phyloP scores from a whole-genome alignment of 2,888 invertebrate genomes.

The Drosophila mimica region DNA sequence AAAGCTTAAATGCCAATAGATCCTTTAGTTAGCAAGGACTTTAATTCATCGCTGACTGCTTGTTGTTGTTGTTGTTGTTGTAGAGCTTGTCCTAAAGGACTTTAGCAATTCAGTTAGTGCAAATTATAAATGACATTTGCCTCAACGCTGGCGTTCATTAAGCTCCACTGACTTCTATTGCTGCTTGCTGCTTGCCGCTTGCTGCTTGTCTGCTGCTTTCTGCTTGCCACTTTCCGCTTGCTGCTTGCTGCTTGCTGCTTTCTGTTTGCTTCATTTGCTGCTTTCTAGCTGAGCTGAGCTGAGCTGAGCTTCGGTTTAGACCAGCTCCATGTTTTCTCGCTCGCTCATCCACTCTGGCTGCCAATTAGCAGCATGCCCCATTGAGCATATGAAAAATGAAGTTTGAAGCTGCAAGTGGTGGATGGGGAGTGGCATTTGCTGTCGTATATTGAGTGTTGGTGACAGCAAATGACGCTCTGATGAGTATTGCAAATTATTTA shows the following conservation, averaged over 20 bases:
- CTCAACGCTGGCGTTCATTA: conserved; percentile 42
- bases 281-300: conserved; percentile 21
- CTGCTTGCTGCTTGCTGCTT: not conserved
- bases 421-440: not conserved
- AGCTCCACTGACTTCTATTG: conserved; percentile 22
- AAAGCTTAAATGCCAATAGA: not conserved
- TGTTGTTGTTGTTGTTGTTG: not conserved
- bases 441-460: conserved; percentile 5
- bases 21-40: not conserved
- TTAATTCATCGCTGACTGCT: not conserved
- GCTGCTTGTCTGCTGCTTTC: not conserved
- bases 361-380: conserved; percentile 58
- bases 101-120: conserved; percentile 24
- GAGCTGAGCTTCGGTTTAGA: conserved; percentile 25
- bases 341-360: conserved; percentile 27
- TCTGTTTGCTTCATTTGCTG: conserved; percentile 39
- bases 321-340: not conserved
- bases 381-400: conserved; percentile 62
- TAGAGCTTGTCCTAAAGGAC: not conserved
- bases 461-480: conserved; percentile 15
- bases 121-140: conserved; percentile 51
- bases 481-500: conserved; percentile 29
- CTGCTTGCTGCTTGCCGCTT: not conserved
- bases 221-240: conserved; percentile 16
- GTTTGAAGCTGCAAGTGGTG: conserved; percentile 10